phyloP scores from a whole-genome alignment of 2,797 vertebrate genomes.

The Urophycis tenuis region DNA sequence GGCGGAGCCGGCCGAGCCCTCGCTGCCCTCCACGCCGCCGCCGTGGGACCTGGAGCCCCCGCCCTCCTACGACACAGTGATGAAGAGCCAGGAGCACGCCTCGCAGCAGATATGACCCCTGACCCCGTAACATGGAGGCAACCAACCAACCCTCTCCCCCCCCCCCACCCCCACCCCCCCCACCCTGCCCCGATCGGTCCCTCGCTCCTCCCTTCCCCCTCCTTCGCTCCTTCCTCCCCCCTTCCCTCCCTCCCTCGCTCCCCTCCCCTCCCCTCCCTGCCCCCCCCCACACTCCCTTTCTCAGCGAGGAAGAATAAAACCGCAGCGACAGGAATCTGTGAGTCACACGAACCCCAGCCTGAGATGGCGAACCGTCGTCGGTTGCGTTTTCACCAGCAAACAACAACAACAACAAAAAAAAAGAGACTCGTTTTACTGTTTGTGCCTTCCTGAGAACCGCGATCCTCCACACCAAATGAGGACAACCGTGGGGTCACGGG shows the following conservation, averaged over 20 bases:
- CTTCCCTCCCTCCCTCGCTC: background rate
- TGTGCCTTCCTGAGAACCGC: background rate
- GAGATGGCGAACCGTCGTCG: background rate
- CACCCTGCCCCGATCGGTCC: no score
- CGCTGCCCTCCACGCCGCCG: constrained; percentile 55
- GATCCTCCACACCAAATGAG: background rate
- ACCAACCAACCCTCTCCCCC: background rate
- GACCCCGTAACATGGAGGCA: background rate
- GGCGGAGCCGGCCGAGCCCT: constrained; percentile 43
- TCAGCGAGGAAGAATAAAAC: no score
- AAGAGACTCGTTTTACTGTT: background rate
- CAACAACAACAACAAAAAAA: no score
- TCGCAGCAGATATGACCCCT: constrained; percentile 36
- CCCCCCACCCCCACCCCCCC: no score
- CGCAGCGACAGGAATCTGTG: no score
- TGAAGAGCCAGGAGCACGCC: constrained; percentile 67
- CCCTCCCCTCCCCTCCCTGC: no score
- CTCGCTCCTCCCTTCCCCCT: no score
- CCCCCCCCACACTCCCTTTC: no score
- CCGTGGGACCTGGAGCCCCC: constrained; percentile 72
- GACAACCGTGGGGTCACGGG: background rate
- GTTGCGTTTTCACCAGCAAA: background rate
- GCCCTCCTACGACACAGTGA: constrained; percentile 74
- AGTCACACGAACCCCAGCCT: background rate
- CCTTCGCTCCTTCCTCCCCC: no score